Evolutionary conservation across 2,113 vertebrate genomes (phyloP), one percentile per base, ranked within the genome.

Genomic region (Eudyptes chrysolophus): DNA sequence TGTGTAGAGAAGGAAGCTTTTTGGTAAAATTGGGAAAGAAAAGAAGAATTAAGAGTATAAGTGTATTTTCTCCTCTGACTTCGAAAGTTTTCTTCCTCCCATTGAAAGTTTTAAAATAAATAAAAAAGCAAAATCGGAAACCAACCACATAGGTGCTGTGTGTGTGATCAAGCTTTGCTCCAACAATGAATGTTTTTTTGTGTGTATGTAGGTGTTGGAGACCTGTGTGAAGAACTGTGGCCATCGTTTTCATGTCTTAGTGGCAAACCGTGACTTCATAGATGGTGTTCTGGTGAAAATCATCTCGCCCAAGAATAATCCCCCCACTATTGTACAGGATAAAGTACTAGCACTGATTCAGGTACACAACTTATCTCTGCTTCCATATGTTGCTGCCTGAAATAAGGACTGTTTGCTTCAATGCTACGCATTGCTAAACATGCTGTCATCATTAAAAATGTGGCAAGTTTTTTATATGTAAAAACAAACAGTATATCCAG

Each of bases 201-300:
- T 90, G 48, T 84, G 18, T 32, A 4, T 16, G 40, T 93, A 99
- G 99, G 99, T 99, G 51, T 97, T 99, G 91, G 99, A 99, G 97
- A 99, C 99, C 0, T 99, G 99, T 78, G 99, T 99, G 87, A 99
- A 99, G 98, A 99, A 99, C 98, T 99, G 99, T n/a, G 99, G 99
- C 90, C 99, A 99, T 97, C 99, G 99, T 71, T 99, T 99, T 94
- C 99, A 99, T 5, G 95, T 99, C 72, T 98, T 99, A 3, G 99
- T 99, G 96, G 99, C 99, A 36, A 99, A 98, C 96, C 99, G 99
- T 52, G 99, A 99, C 95, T 99, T 99, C 97, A 99, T 99, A 8
- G 99, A 99, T 26, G 99, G 99, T 0, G 99, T 99, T 26, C 98
- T 99, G 57, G 99, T 99, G 93, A 99, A 99, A 98, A 99, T 99